Base-by-base conservation (phyloP, 2,797 vertebrate species). In the Sebastiscus tertius region DNA sequence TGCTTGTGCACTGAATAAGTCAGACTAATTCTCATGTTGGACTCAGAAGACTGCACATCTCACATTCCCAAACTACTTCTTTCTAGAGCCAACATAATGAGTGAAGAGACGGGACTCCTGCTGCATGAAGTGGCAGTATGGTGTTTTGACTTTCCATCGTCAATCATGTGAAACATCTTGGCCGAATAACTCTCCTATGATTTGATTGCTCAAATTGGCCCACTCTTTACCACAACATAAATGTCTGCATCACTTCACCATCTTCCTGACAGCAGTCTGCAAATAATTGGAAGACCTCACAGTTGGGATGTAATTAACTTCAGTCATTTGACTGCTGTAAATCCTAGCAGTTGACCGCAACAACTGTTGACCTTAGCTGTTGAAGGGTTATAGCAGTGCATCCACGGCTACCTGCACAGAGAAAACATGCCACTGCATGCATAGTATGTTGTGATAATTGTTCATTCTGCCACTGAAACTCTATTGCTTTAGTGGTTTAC, bases 131-230 rank as follows among this genome's bases (percentile, higher is more conserved):
- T 14, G 11, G 16, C 72, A 22, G 2, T n/a, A 24, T 10, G 2
- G 3, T 86, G 71, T 85, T 88, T 68, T 84, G 46, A 74, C 70
- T 77, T 77, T 27, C 56, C 33, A 36, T 0, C 61, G n/a, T 79
- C 64, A 67, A 26, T 69, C 83, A 84, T 55, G 70, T 84, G 85
- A 87, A 87, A 72, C 81, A 20, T 74, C 85, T 68, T 82, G 84
- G 81, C 71, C 84, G 88, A 89, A 72, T 89, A 81, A 81, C 49
- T 79, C 54, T 80, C 74, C 24, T 71, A 75, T 94, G 92, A 94
- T 89, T 87, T 89, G 46, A 93, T 94, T 82, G 83, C 72, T 84
- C 54, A 90, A 92, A 94, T 93, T 92, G 86, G 77, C 79, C 67
- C 29, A 39, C 74, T 80, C 80, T 67, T 62, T 93, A 87, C 78